Conservation (phyloP, 2,888 invertebrate species). For the Coelinius sp. region DNA sequence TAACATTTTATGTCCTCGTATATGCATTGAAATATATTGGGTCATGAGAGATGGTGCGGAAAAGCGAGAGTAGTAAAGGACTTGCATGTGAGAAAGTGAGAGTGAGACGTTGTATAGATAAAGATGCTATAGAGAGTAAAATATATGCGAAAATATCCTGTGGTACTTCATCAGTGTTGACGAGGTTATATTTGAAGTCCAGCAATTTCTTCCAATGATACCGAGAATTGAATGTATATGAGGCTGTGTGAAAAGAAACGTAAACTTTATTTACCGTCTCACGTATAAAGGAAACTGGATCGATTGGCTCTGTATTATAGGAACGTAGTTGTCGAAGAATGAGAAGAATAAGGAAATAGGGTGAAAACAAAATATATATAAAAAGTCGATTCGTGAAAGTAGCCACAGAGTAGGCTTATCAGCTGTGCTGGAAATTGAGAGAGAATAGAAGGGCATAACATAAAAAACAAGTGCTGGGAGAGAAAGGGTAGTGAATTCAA, state of each 20-base stretch:
- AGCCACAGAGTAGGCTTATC: not conserved
- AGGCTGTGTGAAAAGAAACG: not conserved
- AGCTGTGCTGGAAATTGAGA: not conserved
- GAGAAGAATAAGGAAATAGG: not conserved
- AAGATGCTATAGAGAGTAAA: not conserved
- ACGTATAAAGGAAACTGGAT: slow-evolving; percentile 48
- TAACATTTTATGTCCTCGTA: slow-evolving; percentile 48
- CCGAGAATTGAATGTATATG: not conserved
- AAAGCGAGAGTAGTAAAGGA: slow-evolving; percentile 7
- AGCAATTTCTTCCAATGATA: slow-evolving; percentile 7
- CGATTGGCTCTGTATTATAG: slow-evolving; percentile 42
- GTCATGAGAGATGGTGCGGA: not conserved
- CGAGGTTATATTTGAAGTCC: not conserved
- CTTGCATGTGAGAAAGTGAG: slow-evolving; percentile 29
- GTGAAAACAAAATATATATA: not conserved
- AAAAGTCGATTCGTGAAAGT: not conserved
- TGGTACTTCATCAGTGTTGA: too few species aligned
- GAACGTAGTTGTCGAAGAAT: not conserved
- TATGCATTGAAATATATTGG: slow-evolving; percentile 34
- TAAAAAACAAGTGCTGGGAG: not conserved
- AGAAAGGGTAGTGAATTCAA: too few species aligned
- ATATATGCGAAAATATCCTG: slow-evolving; percentile 10
- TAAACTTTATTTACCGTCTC: slow-evolving; percentile 17
- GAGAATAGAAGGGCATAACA: not conserved
- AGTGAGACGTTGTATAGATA: slow-evolving; percentile 32